A percentile compares a stretch with the other conserved stretches of the same genome.
Evolutionary conservation across 2,113 vertebrate genomes (phyloP).

Genomic region (Gambusia holbrooki): DNA sequence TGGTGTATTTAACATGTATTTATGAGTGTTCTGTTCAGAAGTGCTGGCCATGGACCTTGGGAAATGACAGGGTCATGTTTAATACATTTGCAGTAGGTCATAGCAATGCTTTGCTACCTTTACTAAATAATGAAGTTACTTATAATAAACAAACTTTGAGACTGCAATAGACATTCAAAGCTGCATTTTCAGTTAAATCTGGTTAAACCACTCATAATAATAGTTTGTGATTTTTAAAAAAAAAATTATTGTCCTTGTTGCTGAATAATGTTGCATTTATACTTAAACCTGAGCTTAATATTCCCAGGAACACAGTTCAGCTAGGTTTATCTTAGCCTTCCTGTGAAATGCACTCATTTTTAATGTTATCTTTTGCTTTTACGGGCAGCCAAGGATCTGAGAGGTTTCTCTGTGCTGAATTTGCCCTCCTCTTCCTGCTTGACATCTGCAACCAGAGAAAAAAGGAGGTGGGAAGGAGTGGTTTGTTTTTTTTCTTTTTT

Average conservation of each 20-base stretch:
- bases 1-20: too few relatives aligned
- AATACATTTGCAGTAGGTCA: too few relatives aligned
- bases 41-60: too few relatives aligned
- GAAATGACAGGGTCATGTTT: too few relatives aligned
- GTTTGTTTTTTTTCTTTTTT: slow-evolving; percentile 14
- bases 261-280: not conserved
- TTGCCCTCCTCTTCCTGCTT: slow-evolving; percentile 35
- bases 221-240: not conserved
- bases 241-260: too few relatives aligned
- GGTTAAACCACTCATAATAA: not conserved
- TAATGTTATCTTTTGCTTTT: slow-evolving; percentile 19
- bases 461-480: slow-evolving; percentile 5
- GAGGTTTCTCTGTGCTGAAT: slow-evolving; percentile 75
- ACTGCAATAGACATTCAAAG: too few relatives aligned
- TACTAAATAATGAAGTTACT: too few relatives aligned
- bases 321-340: slow-evolving; percentile 63
- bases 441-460: slow-evolving; percentile 57
- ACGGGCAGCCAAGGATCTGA: slow-evolving; percentile 63
- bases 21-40: too few relatives aligned
- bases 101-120: too few relatives aligned
- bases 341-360: slow-evolving; percentile 62
- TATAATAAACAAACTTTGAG: too few relatives aligned
- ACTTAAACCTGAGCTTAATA: slow-evolving; percentile 6
- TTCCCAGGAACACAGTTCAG: slow-evolving; percentile 42
- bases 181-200: too few relatives aligned